phyloP scores from a whole-genome alignment of 2,113 vertebrate genomes.

The Gallinago paraguaiae region DNA sequence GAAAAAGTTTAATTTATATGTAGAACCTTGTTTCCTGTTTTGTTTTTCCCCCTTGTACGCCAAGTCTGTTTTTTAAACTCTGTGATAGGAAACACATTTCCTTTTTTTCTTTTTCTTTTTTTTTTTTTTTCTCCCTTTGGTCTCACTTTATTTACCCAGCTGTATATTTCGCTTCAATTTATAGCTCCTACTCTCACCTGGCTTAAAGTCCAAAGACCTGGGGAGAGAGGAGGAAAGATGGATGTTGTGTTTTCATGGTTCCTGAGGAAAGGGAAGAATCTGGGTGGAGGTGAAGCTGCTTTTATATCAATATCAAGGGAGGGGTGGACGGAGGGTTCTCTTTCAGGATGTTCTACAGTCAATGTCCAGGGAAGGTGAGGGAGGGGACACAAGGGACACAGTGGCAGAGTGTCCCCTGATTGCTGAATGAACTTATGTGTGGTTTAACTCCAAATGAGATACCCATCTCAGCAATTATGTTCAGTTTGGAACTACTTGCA shows the following conservation, averaged over 20 bases:
- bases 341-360: constrained; percentile 37
- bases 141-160: constrained; percentile 77
- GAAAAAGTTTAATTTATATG: constrained; percentile 86
- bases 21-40: constrained; percentile 78
- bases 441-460: not conserved
- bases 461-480: not conserved
- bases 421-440: not conserved
- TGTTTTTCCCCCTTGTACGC: constrained; percentile 68
- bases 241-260: constrained; percentile 67
- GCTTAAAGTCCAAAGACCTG: constrained; percentile 68
- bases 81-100: constrained; percentile 78
- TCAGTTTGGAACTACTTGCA: not conserved
- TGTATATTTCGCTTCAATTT: constrained; percentile 74
- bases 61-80: constrained; percentile 75
- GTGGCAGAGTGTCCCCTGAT: not conserved
- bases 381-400: constrained; percentile 9
- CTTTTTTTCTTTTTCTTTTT: not conserved
- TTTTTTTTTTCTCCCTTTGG: not conserved
- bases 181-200: constrained; percentile 73
- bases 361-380: constrained; percentile 32
- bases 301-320: constrained; percentile 60
- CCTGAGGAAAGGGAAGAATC: constrained; percentile 67
- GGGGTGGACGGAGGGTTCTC: constrained; percentile 8
- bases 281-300: constrained; percentile 46
- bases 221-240: constrained; percentile 49